Conservation (phyloP, 2,888 invertebrate genomes). For the Drosophila testacea region DNA sequence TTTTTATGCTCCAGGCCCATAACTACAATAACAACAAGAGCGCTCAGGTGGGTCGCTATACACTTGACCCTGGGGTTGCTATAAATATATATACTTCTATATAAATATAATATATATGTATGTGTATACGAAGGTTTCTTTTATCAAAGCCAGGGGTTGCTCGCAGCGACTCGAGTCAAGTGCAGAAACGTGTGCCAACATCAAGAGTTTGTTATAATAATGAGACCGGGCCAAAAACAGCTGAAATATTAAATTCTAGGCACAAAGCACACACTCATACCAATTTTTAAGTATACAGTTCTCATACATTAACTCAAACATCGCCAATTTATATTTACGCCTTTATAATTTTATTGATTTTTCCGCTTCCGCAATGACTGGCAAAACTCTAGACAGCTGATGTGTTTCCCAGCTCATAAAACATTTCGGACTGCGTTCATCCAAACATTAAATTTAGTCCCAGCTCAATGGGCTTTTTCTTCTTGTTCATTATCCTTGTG, state of each 20-base stretch:
- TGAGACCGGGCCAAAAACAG: slow-evolving; percentile 23
- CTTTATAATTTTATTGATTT: slow-evolving; percentile 79
- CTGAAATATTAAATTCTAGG: slow-evolving; percentile 36
- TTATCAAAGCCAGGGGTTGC: slow-evolving; percentile 71
- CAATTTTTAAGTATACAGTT: background rate
- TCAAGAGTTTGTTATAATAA: slow-evolving; percentile 58
- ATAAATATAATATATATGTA: background rate
- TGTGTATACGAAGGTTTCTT: slow-evolving; percentile 29
- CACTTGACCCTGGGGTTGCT: slow-evolving; percentile 74
- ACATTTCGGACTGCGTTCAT: slow-evolving; percentile 24
- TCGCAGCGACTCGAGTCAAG: slow-evolving; percentile 75
- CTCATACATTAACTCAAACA: slow-evolving; percentile 33
- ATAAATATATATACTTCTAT: background rate
- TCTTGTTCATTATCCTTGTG: slow-evolving; percentile 37
- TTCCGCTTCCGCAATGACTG: slow-evolving; percentile 61
- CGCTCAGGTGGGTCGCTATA: slow-evolving; percentile 67
- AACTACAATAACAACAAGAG: slow-evolving; percentile 39
- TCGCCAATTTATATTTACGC: slow-evolving; percentile 72
- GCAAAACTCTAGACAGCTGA: slow-evolving; percentile 66
- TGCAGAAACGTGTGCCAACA: slow-evolving; percentile 78
- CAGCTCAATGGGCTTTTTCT: slow-evolving; percentile 10
- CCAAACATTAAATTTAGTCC: slow-evolving; percentile 44
- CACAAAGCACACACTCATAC: background rate
- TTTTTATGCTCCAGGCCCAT: slow-evolving; percentile 45
- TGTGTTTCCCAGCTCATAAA: slow-evolving; percentile 61